Conservation (phyloP, 2,888 invertebrate species). For the Lissonota sp. region DNA sequence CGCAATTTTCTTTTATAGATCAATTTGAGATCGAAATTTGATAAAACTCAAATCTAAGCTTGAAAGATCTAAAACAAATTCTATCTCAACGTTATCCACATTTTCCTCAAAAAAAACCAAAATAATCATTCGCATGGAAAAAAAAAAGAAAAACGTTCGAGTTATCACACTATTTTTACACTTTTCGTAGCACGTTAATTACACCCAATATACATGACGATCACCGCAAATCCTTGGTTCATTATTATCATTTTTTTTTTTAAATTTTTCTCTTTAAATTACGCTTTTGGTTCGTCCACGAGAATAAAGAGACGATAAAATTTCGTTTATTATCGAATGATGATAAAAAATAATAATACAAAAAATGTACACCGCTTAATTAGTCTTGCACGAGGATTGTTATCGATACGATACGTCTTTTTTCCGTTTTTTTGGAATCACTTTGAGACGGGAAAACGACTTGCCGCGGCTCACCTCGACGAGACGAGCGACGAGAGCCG, state of each 20-base stretch:
- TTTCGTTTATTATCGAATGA: neutral
- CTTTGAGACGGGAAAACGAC: slow-evolving; percentile 57
- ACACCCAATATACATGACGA: slow-evolving; percentile 13
- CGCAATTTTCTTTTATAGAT: neutral
- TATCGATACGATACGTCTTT: neutral
- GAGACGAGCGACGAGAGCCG: slow-evolving; percentile 71
- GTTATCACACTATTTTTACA: slow-evolving; percentile 36
- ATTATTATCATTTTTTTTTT: slow-evolving; percentile 4
- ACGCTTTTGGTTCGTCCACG: neutral
- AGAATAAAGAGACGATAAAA: neutral
- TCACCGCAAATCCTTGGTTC: slow-evolving; percentile 56
- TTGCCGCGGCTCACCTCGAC: slow-evolving; percentile 69
- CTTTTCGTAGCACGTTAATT: slow-evolving; percentile 33
- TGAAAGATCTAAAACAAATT: neutral
- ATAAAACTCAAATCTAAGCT: too few species aligned
- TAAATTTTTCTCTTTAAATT: neutral
- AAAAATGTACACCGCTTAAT: neutral
- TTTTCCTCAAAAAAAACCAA: neutral
- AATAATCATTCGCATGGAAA: neutral
- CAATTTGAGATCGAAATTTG: too few species aligned
- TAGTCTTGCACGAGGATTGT: neutral
- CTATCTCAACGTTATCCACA: neutral
- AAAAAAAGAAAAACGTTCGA: slow-evolving; percentile 37
- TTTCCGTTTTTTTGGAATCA: slow-evolving; percentile 24
- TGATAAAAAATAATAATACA: neutral